These are phyloP conservation scores for Ictalurus furcatus DNA, from an alignment of 2,113 vertebrate species.

Conservation along the genomic window DNA sequence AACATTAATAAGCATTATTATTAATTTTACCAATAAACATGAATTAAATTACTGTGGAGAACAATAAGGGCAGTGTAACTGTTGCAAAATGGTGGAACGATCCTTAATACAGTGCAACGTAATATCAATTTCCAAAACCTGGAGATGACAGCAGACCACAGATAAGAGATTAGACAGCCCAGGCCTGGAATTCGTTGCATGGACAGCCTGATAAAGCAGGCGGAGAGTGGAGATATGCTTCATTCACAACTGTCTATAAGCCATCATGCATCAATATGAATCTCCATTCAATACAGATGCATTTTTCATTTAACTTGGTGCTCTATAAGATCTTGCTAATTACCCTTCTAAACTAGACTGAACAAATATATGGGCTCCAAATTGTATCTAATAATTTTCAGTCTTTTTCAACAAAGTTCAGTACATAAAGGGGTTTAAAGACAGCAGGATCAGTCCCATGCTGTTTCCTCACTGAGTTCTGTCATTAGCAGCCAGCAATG, in stretches of 20 bases:
- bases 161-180: slow-evolving; percentile 28
- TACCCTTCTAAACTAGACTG: not conserved
- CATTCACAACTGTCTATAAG: not conserved
- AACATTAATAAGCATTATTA: not conserved
- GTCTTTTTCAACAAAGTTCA: not conserved
- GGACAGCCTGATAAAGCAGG: not conserved
- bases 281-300: not conserved
- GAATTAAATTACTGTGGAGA: not conserved
- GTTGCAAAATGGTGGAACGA: not conserved
- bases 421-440: not conserved
- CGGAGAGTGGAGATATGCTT: not conserved
- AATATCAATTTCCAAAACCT: not conserved
- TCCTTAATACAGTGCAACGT: not conserved
- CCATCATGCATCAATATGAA: not conserved
- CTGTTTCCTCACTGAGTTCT: not conserved
- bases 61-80: not conserved
- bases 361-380: slow-evolving; percentile 1
- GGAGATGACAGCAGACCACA: not conserved
- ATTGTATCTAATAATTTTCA: not conserved
- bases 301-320: not conserved
- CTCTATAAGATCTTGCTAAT: not conserved
- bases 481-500: not conserved
- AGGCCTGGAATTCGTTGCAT: slow-evolving; percentile 10
- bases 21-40: not conserved
- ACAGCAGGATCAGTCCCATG: not conserved